Percentiles rank a stretch among this genome's conserved stretches.
These are phyloP conservation scores for Stramonita haemastoma DNA, from an alignment of 2,888 invertebrate genomes.

Conservation along the genomic window DNA sequence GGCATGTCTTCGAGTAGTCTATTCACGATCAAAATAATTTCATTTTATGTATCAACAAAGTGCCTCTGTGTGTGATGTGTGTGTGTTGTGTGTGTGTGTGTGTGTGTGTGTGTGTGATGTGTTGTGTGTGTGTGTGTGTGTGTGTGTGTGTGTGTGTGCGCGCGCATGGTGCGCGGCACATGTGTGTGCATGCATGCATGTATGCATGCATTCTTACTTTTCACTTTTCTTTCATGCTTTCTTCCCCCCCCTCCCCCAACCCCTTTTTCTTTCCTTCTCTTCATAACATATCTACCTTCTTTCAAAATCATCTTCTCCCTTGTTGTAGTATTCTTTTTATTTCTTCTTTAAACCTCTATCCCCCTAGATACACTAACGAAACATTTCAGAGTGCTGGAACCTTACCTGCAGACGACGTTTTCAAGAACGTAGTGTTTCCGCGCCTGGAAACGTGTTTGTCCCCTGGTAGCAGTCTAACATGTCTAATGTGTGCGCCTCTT, in stretches of 20 bases:
- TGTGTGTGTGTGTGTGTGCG: not conserved
- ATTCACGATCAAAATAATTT: no score
- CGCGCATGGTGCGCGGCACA: not conserved
- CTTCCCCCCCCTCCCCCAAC: not conserved
- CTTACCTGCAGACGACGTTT: not conserved
- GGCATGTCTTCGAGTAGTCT: no score
- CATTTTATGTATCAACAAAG: no score
- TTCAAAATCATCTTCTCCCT: not conserved
- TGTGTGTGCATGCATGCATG: not conserved
- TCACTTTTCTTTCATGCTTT: no score
- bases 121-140: not conserved
- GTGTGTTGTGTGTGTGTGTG: not conserved
- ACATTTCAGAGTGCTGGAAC: not conserved
- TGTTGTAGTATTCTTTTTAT: no score
- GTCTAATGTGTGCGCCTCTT: constrained; percentile 28
- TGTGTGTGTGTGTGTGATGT: not conserved
- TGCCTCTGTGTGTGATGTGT: no score
- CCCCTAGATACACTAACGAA: not conserved
- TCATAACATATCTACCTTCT: not conserved
- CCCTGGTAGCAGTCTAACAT: not conserved
- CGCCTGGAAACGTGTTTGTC: not conserved
- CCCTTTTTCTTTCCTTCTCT: not conserved
- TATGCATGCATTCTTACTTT: not conserved
- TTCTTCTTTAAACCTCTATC: not conserved
- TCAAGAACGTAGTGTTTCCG: no score